phyloP scores from a whole-genome alignment of 2,113 vertebrate genomes.

The Saccopteryx bilineata region DNA sequence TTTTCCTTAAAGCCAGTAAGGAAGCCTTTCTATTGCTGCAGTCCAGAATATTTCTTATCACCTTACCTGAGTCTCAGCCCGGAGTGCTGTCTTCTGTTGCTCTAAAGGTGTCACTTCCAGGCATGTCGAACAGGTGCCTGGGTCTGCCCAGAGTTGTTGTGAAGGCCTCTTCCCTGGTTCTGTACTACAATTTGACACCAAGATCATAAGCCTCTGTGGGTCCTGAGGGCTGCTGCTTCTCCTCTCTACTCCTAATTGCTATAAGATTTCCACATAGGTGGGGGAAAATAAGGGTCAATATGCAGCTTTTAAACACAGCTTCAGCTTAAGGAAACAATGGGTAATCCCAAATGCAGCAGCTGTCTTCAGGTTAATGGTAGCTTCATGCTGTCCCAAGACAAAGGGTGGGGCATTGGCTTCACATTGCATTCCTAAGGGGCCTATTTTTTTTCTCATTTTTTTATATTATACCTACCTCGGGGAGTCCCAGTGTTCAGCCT shows the following conservation, averaged over 20 bases:
- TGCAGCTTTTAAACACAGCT: background rate
- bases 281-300: background rate
- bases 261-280: background rate
- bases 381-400: background rate
- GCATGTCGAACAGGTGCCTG: background rate
- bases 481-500: background rate
- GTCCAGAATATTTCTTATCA: background rate
- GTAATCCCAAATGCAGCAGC: background rate
- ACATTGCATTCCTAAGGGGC: background rate
- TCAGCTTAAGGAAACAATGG: background rate
- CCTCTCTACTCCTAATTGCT: background rate
- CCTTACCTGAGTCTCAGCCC: background rate
- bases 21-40: background rate
- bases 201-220: background rate
- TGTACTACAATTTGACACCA: background rate
- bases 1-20: background rate
- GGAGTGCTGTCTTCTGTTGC: background rate
- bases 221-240: background rate
- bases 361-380: background rate
- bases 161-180: background rate
- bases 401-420: background rate
- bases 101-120: background rate
- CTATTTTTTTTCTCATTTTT: constrained; percentile 5
- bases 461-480: background rate
- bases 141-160: fast-evolving